These are phyloP conservation scores for Tanytarsus gracilentus DNA, from an alignment of 2,888 invertebrate genomes.

Conservation along the genomic window DNA sequence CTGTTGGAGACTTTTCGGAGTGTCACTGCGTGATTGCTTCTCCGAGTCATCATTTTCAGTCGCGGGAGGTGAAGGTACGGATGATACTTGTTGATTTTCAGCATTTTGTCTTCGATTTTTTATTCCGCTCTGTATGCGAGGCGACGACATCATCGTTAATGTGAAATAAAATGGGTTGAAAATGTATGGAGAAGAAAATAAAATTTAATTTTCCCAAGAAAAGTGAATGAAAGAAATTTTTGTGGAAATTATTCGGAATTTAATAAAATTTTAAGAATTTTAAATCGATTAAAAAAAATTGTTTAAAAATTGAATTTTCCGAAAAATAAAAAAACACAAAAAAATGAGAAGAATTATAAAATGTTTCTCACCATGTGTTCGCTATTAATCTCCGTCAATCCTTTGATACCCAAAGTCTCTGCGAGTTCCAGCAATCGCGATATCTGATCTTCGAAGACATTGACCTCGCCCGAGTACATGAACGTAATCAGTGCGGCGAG, in stretches of 20 bases:
- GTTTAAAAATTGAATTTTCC: too few relatives aligned
- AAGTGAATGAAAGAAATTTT: too few relatives aligned
- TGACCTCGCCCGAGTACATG: conserved; percentile 83
- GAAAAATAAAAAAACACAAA: too few relatives aligned
- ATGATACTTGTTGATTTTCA: conserved; percentile 30
- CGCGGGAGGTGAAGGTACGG: conserved; percentile 5
- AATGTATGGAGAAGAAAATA: too few relatives aligned
- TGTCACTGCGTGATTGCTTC: conserved; percentile 30
- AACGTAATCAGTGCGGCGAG: conserved; percentile 56
- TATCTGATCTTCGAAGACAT: conserved; percentile 69
- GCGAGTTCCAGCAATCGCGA: conserved; percentile 69
- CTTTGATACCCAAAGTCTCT: conserved; percentile 70
- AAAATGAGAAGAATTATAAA: too few relatives aligned
- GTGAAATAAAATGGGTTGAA: too few relatives aligned
- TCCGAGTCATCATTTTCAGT: conserved; percentile 32
- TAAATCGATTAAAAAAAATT: conserved; percentile 6
- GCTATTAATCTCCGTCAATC: conserved; percentile 64
- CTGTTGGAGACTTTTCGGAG: conserved; percentile 31
- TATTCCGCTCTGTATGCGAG: conserved; percentile 1
- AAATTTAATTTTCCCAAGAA: too few relatives aligned
- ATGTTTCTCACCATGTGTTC: conserved; percentile 20
- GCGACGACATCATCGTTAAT: too few relatives aligned
- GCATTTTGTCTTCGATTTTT: conserved; percentile 23
- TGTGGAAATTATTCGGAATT: too few relatives aligned
- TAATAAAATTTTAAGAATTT: too few relatives aligned